These are phyloP conservation scores for Speoplatyrhinus poulsoni DNA, from an alignment of 2,113 vertebrate genomes.

Conservation along the genomic window DNA sequence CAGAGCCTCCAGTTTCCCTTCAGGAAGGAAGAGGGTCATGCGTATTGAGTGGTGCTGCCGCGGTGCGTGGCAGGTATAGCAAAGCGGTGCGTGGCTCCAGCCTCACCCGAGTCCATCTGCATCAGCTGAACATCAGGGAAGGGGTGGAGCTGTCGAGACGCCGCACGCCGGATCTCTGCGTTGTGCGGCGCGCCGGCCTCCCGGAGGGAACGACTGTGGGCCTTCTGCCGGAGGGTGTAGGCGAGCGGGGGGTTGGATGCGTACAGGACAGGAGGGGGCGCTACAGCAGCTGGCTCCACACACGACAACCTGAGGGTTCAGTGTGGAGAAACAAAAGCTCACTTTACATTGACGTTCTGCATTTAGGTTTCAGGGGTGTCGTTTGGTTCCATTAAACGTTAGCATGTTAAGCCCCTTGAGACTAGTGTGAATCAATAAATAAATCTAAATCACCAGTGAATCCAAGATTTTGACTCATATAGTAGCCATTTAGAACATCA, in stretches of 20 bases:
- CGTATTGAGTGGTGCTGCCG: background rate
- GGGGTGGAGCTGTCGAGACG: slow-evolving; percentile 71
- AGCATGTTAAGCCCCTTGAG: no score
- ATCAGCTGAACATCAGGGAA: slow-evolving; percentile 87
- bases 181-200: slow-evolving; percentile 75
- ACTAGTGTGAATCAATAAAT: no score
- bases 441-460: no score
- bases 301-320: slow-evolving; percentile 79
- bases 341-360: background rate
- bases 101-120: slow-evolving; percentile 92
- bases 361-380: no score
- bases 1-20: slow-evolving; percentile 95
- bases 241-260: slow-evolving; percentile 81
- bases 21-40: slow-evolving; percentile 9
- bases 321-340: background rate
- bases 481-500: no score
- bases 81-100: no score
- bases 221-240: slow-evolving; percentile 80
- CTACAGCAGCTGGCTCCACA: slow-evolving; percentile 84
- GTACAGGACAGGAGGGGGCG: slow-evolving; percentile 81
- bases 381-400: no score
- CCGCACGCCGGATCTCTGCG: slow-evolving; percentile 74
- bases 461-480: no score
- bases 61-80: background rate
- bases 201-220: slow-evolving; percentile 73